Evolutionary conservation across 2,797 vertebrate species (phyloP), one percentile per base, ranked within the genome.

Genomic region (Heterohyrax brucei): DNA sequence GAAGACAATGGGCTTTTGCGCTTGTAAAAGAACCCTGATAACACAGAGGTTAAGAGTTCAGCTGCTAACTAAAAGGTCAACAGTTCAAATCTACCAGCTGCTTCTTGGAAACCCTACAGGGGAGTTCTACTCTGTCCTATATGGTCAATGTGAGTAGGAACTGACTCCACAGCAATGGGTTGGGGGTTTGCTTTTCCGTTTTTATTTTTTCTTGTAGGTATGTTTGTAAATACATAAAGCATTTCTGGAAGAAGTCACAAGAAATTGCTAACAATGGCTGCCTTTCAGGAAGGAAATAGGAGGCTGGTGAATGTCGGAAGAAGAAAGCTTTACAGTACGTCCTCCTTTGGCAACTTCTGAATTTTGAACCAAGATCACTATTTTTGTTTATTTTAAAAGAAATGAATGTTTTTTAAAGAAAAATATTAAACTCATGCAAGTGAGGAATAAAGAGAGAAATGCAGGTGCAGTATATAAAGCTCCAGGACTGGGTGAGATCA

Each of bases 321-420:
- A 5, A 64, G 39, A 89, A 1, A 1, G 50, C 44, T 83, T 48
- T 39, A 75, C 18, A 30, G 48, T 66, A 12, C 33, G 46, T n/a
- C 61, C 19, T 85, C 68, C 10, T 85, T 73, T 66, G 82, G 70
- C 59, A 46, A 6, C 5, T 50, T 68, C 28, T 50, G n/a, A 84
- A 76, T 66, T 94, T 75, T 75, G 39, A 92, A 70, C n/a, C 79
- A 59, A 24, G 3, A 39, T 56, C 48, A 68, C 48, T 48, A 33
- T 59, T 39, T 39, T 39, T 22, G 48, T 30, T 66, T 61, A 82
- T 39, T 91, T 87, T 66, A 26, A 72, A 91, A 72, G 66, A 92
- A 78, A 28, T 30, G 33, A 72, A 92, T 16, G 1, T 28, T 26
- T 86, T 86, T 33, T 24, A 76, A 75, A 95, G 24, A 73, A 80